These are phyloP conservation scores for Aphrophora alni DNA, from an alignment of 2,888 invertebrate genomes.

Conservation along the genomic window DNA sequence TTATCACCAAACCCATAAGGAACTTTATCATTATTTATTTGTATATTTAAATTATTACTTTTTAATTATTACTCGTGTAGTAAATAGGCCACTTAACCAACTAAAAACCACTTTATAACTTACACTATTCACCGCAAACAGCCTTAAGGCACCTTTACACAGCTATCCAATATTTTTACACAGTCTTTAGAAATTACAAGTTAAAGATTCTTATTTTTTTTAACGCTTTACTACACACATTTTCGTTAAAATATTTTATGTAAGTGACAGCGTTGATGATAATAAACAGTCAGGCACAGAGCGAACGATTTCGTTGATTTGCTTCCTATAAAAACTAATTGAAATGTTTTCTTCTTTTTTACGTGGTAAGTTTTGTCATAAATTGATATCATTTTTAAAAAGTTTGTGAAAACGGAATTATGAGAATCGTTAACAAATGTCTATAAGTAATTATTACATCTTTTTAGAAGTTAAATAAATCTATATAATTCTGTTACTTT, in stretches of 20 bases:
- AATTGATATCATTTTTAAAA: conserved; percentile 6
- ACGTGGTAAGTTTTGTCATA: background rate
- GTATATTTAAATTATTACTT: background rate
- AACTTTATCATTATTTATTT: background rate
- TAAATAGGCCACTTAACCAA: background rate
- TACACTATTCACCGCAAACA: background rate
- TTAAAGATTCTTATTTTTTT: conserved; percentile 9
- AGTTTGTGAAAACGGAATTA: background rate
- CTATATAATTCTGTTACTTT: background rate
- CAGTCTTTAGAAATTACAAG: conserved; percentile 2
- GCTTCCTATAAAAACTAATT: background rate
- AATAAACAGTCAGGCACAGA: background rate
- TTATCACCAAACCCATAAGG: background rate
- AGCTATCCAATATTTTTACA: background rate
- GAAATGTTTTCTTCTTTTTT: background rate
- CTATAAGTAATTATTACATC: background rate
- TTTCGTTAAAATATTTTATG: background rate
- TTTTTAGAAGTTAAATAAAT: background rate
- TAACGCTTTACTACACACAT: background rate
- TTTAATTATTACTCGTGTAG: background rate
- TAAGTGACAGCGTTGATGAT: background rate
- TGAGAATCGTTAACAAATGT: background rate
- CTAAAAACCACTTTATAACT: background rate
- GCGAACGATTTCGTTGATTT: background rate
- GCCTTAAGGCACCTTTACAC: conserved; percentile 2